Conservation (phyloP, 2,113 vertebrate species). For the Grus americana region DNA sequence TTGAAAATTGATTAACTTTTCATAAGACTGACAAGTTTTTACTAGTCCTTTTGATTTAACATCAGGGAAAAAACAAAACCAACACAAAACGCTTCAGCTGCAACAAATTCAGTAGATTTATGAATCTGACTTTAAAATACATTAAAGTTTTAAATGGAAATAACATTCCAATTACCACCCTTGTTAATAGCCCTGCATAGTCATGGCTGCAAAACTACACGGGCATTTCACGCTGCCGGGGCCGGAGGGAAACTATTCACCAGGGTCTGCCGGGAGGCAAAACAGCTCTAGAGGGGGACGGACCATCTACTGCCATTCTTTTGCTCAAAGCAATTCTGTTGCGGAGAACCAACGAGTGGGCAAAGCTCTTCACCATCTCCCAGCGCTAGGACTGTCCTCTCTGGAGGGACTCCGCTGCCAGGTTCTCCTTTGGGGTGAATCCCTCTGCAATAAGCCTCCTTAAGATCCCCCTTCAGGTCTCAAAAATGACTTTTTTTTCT, state of each 20-base stretch:
- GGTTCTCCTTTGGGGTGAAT: not conserved
- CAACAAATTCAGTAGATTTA: slow-evolving; percentile 39
- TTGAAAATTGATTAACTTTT: slow-evolving; percentile 74
- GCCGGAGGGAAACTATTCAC: not conserved
- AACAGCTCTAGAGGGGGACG: not conserved
- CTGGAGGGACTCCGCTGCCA: not conserved
- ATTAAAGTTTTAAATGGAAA: slow-evolving; percentile 67
- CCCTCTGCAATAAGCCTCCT: not conserved
- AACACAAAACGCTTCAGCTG: not conserved
- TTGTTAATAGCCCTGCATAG: slow-evolving; percentile 30
- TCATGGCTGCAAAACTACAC: not conserved
- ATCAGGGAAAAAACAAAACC: not conserved
- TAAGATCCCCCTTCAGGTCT: not conserved
- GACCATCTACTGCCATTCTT: not conserved
- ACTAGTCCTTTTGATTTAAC: slow-evolving; percentile 53
- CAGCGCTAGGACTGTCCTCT: not conserved
- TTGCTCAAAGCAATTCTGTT: not conserved
- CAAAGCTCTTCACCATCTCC: not conserved
- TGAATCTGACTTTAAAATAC: slow-evolving; percentile 55
- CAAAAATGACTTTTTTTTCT: not conserved
- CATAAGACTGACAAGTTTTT: slow-evolving; percentile 35
- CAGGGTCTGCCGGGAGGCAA: not conserved
- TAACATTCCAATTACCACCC: slow-evolving; percentile 45
- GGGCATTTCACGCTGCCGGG: not conserved
- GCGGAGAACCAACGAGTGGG: not conserved